Conservation (phyloP, 2,113 vertebrate genomes). For the Zosterops hypoxanthus region DNA sequence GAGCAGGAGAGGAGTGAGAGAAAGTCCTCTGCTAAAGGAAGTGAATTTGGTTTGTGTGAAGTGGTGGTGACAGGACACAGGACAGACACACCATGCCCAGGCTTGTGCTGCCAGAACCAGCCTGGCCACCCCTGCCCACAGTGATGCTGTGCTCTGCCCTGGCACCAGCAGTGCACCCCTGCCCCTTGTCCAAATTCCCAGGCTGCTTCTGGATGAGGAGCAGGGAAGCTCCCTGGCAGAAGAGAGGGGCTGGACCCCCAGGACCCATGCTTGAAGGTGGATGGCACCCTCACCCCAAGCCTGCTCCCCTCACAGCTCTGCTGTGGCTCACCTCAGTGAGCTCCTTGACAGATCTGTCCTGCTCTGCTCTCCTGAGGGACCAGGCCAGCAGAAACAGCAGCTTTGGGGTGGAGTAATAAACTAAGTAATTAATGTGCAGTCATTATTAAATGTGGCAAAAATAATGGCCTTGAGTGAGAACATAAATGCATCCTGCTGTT, state of each 20-base stretch:
- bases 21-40: background rate
- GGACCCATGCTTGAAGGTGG: accelerated
- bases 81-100: accelerated
- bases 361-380: background rate
- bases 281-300: accelerated
- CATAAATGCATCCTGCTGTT: background rate
- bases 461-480: background rate
- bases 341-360: background rate
- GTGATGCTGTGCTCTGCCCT: background rate
- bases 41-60: background rate
- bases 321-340: background rate
- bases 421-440: background rate
- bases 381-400: background rate
- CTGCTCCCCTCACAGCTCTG: background rate
- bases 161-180: too few species aligned
- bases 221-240: background rate
- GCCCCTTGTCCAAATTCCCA: accelerated
- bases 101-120: background rate
- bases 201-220: accelerated
- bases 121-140: accelerated
- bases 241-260: accelerated
- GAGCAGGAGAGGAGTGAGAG: background rate
- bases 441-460: conserved; percentile 2
- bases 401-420: background rate
- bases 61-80: too few species aligned